Base-by-base conservation (phyloP, 2,113 vertebrate genomes). In the Microtus oregoni region DNA sequence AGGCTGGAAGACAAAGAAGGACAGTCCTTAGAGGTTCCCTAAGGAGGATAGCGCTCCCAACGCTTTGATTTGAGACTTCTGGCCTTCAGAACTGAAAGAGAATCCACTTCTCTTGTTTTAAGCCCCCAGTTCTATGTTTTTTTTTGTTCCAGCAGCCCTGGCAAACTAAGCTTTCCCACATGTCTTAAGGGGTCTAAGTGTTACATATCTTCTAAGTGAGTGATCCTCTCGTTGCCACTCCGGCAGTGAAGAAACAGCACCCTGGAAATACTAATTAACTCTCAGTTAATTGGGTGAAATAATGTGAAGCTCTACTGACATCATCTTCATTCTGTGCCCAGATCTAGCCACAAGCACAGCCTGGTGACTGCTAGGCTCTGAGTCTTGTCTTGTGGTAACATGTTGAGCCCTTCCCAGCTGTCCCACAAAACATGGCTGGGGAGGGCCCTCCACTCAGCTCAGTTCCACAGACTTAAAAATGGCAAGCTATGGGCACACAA, bases 191-290 rank as follows among this genome's bases (percentile, higher is more conserved):
- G 30, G 8, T 73, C 8, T 72, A 70, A 28, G 47, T 81, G 35
- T 90, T 28, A 3, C 35, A 70, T 44, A 7, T 44, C 73, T 72
- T 20, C 41, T 20, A 47, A 20, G 72, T 20, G 35, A 5, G 2
- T 10, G 28, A 26, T 72, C 44, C 58, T 75, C 41, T 50, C 22
- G 0, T 65, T 19, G 50, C 79, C 87, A 73, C 61, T 67, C 70
- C 58, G 58, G 2, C 38, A 8, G 5, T 41, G 92, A 94, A 55
- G 77, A 96, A 96, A 90, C 81, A 91, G 79, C 1, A 4, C 63
- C 67, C 90, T 30, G 78, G 82, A 94, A 96, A 96, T 96, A 95
- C 92, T 97, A 94, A 97, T 97, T 98, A 98, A 96, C 90, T 93
- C 94, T 93, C 30, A 47, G 92, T 91, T 98, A 97, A 97, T 97